phyloP scores from a whole-genome alignment of 2,888 invertebrate genomes.

The Portevinia maculata region DNA sequence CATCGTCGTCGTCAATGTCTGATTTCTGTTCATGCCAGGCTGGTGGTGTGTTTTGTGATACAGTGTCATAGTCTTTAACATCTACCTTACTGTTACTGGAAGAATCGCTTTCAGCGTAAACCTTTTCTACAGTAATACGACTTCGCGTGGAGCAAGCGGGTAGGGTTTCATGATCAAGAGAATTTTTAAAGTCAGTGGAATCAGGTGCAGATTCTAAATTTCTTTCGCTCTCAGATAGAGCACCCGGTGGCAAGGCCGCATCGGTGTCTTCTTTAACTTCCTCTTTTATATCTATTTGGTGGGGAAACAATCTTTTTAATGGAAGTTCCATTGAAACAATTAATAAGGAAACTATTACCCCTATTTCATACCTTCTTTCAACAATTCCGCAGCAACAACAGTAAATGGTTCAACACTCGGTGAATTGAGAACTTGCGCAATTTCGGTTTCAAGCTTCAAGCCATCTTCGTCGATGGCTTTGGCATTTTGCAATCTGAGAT shows the following conservation, averaged over 20 bases:
- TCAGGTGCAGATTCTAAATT: not conserved
- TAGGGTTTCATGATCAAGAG: constrained; percentile 6
- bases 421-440: not conserved
- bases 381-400: constrained; percentile 12
- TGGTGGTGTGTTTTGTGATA: not conserved
- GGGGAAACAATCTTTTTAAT: not conserved
- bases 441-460: constrained; percentile 37
- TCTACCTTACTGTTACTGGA: constrained; percentile 35
- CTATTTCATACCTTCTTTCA: constrained; percentile 51
- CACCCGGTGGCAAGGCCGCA: not conserved
- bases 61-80: constrained; percentile 1
- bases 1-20: constrained; percentile 48
- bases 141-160: constrained; percentile 52
- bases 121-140: constrained; percentile 35
- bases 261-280: constrained; percentile 58
- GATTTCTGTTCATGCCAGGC: constrained; percentile 52
- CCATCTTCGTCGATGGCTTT: constrained; percentile 17
- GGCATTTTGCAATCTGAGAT: constrained; percentile 53
- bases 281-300: constrained; percentile 51
- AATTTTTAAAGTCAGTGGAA: constrained; percentile 19
- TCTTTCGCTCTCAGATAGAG: no score
- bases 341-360: not conserved
- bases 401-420: not conserved
- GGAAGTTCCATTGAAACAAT: no score
- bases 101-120: constrained; percentile 10